Evolutionary conservation across 2,888 invertebrate species (phyloP).

Genomic region (Agonopterix alstromeriana): DNA sequence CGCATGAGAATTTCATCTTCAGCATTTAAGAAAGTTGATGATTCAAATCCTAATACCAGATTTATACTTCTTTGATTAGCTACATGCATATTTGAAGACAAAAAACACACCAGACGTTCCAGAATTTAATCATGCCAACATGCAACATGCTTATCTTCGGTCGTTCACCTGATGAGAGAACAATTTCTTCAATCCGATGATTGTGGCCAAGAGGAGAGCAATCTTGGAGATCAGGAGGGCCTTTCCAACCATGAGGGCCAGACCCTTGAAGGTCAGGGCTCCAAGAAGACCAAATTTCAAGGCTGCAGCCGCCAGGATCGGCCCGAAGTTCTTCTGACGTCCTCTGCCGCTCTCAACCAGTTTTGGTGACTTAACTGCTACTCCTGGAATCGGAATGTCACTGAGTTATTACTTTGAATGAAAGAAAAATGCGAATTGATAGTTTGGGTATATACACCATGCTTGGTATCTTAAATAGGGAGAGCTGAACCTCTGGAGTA

Average conservation of each 20-base stretch:
- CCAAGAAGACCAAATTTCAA: constrained; percentile 89
- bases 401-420: too few relatives aligned
- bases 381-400: constrained; percentile 57
- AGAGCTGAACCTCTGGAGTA: too few relatives aligned
- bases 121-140: neutral
- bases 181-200: constrained; percentile 89
- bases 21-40: too few relatives aligned
- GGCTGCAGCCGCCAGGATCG: constrained; percentile 84
- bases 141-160: constrained; percentile 19
- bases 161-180: constrained; percentile 81
- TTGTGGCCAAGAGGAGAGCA: constrained; percentile 85
- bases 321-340: constrained; percentile 84
- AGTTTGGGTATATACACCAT: too few relatives aligned
- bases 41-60: too few relatives aligned
- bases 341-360: constrained; percentile 80
- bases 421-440: too few relatives aligned
- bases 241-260: constrained; percentile 89
- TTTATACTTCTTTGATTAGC: too few relatives aligned
- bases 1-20: too few relatives aligned
- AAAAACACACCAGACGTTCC: too few relatives aligned
- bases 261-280: constrained; percentile 86
- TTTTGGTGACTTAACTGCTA: constrained; percentile 81
- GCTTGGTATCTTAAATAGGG: too few relatives aligned
- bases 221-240: constrained; percentile 90
- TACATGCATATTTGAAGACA: too few relatives aligned